Percentiles rank a stretch among this genome's conserved stretches.
These are phyloP conservation scores for Columba livia DNA, from an alignment of 2,113 vertebrate species.

Conservation along the genomic window DNA sequence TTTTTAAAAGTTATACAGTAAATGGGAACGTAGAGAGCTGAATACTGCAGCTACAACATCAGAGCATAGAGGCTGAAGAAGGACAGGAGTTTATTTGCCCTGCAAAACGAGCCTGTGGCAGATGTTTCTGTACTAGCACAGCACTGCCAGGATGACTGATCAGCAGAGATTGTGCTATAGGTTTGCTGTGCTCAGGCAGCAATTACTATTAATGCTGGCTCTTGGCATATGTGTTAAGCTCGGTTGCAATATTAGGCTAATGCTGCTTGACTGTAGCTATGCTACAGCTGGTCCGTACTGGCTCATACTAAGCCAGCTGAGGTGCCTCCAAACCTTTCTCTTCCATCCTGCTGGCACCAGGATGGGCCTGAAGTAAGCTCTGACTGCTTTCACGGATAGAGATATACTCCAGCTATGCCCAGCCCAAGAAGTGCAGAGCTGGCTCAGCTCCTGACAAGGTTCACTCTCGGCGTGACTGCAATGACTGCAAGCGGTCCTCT, in stretches of 20 bases:
- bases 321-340: not conserved
- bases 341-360: not conserved
- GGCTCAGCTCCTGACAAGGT: not conserved
- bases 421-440: not conserved
- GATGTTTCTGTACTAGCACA: not conserved
- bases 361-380: not conserved
- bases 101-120: not conserved
- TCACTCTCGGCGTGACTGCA: not conserved
- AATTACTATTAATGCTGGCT: not conserved
- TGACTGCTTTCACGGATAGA: fast-evolving
- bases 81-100: not conserved
- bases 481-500: not conserved
- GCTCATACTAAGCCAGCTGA: not conserved
- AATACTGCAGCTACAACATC: not conserved
- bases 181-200: not conserved
- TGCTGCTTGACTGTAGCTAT: not conserved
- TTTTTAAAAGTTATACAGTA: not conserved
- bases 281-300: not conserved
- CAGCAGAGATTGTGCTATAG: not conserved
- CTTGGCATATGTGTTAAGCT: not conserved
- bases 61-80: not conserved
- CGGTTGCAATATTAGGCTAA: not conserved
- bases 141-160: not conserved
- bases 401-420: not conserved
- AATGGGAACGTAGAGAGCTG: not conserved